Conservation (phyloP, 2,113 vertebrate genomes). For the Stictonetta naevosa region DNA sequence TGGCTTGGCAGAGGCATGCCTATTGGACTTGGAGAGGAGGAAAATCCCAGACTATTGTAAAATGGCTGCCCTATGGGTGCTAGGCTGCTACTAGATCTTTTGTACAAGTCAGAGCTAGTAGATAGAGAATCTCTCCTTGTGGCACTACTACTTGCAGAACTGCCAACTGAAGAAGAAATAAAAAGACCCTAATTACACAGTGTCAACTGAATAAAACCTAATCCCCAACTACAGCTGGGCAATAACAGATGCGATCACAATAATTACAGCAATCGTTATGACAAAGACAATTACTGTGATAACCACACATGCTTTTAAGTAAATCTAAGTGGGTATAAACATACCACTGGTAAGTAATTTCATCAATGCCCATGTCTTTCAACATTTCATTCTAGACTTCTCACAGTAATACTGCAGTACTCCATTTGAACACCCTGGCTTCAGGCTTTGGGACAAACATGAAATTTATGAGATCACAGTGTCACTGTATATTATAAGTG, state of each 20-base stretch:
- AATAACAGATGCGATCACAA: constrained; percentile 83
- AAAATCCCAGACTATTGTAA: constrained; percentile 98
- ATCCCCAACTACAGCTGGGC: constrained; percentile 83
- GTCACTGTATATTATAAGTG: background rate
- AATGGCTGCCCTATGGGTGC: constrained; percentile 96
- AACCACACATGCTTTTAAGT: constrained; percentile 77
- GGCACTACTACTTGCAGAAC: constrained; percentile 94
- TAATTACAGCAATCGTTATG: constrained; percentile 79
- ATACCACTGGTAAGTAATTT: constrained; percentile 72
- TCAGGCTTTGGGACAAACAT: constrained; percentile 60
- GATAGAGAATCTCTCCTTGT: constrained; percentile 96
- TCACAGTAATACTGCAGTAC: constrained; percentile 41
- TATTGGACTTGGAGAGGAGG: constrained; percentile 97
- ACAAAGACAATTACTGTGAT: constrained; percentile 83
- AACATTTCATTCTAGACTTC: constrained; percentile 73
- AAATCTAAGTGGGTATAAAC: constrained; percentile 79
- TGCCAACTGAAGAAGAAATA: constrained; percentile 88
- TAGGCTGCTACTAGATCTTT: constrained; percentile 94
- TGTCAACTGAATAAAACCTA: constrained; percentile 85
- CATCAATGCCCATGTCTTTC: constrained; percentile 60
- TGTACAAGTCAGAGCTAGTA: constrained; percentile 96
- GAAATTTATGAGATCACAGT: constrained; percentile 8
- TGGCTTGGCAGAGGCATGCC: constrained; percentile 93
- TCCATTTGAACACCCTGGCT: constrained; percentile 66
- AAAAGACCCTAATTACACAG: constrained; percentile 84